Base-by-base conservation (phyloP, 53 echinoderm and acorn worm genomes). In the Apostichopus leukothele region DNA sequence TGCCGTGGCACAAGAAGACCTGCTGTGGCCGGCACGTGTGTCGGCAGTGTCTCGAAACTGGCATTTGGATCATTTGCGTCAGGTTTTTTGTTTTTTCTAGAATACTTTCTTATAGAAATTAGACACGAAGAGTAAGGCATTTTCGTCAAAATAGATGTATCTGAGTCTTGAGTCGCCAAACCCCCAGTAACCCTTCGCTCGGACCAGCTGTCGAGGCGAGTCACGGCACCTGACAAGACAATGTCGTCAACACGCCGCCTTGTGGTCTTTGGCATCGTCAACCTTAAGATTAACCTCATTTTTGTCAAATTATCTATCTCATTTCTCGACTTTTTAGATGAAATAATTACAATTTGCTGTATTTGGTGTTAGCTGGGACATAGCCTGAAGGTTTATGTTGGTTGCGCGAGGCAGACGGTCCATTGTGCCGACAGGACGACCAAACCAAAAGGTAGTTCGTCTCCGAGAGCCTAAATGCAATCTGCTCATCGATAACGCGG, bases 261-360 rank as follows among this genome's bases (percentile, higher is more conserved):
- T 87, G 76, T 50, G 89, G 53, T 81, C 79, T 87, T 90, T 90
- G 84, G 77, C 90, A 89, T 91, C 93, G 91, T 91, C 86, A 86
- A 76, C 90, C 89, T 90, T 66, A 60, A 81, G 87, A 86, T 91
- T 91, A 93, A 91, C 88, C 88, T 59, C 74, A 87, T 87, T 87
- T 87, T 87, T 75, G 74, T 91, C 94, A 88, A 90, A 93, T 93
- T 96, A 92, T 90, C 92, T 89, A 94, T 93, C 90, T 93, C 88
- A 92, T 94, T 94, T 96, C 91, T 90, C 96, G 93, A 93, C 83
- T 93, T 92, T 96, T 92, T 92, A 87, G 83, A 91, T 77, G 80
- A 94, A 91, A 96, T 93, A 95, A 96, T 96, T 93, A 95, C 95
- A 95, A 93, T 96, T 95, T 76, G 77, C 50, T 76, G 77, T 14